These are phyloP conservation scores for Sebastes trivittatus DNA, from an alignment of 2,797 vertebrate species.

Conservation along the genomic window DNA sequence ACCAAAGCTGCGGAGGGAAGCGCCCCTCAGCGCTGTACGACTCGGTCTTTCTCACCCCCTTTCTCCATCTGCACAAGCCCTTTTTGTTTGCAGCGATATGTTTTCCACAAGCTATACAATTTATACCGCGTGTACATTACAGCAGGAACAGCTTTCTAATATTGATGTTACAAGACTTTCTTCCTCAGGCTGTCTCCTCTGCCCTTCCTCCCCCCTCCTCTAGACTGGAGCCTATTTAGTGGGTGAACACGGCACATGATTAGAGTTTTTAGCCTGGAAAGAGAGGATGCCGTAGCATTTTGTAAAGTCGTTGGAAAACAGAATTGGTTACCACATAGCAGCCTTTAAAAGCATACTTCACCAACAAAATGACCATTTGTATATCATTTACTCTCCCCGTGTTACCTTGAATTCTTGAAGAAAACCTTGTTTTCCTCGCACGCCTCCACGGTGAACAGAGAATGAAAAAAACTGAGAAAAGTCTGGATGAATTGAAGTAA, in stretches of 20 bases:
- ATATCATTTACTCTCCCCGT: background rate
- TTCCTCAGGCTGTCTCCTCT: background rate
- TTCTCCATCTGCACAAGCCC: constrained; percentile 3
- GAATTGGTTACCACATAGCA: background rate
- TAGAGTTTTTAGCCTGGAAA: background rate
- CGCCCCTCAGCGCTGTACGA: background rate
- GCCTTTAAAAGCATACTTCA: background rate
- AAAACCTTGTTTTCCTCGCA: too few species aligned
- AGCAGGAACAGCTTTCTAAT: constrained; percentile 28
- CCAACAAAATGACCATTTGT: background rate
- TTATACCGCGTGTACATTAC: background rate
- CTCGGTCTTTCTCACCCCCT: background rate
- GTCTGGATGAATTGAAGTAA: background rate
- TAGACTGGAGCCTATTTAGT: background rate
- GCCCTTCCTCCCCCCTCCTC: too few species aligned
- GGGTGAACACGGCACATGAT: background rate
- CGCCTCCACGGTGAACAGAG: too few species aligned
- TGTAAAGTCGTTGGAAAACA: background rate
- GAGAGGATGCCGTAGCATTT: background rate
- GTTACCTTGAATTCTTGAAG: background rate
- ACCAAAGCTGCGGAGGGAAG: background rate
- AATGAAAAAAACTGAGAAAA: background rate
- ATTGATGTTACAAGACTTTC: constrained; percentile 6
- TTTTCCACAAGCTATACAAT: constrained; percentile 27
- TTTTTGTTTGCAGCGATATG: background rate